A percentile compares a stretch with the other conserved stretches of the same genome.
These are phyloP conservation scores for Phenganax stokvisi DNA, from an alignment of 92 coral and sea anemone species.

Conservation along the genomic window DNA sequence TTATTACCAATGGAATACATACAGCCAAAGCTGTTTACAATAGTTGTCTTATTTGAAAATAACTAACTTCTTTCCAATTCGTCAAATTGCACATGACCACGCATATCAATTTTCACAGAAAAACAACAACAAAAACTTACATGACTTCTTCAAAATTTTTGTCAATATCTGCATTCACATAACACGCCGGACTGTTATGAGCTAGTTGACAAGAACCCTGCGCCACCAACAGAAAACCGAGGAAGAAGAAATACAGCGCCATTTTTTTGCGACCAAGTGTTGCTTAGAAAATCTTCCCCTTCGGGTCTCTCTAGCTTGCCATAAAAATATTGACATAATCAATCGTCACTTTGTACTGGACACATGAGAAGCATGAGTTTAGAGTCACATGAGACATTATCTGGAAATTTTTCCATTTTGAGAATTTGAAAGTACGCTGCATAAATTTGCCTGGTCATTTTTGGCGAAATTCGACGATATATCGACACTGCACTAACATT, in stretches of 20 bases:
- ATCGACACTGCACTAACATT: too few species aligned
- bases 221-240: neutral
- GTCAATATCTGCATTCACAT: constrained; percentile 54
- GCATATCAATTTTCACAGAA: neutral
- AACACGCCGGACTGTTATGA: constrained; percentile 51
- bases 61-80: neutral
- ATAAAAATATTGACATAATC: neutral
- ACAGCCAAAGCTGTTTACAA: too few species aligned
- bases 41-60: neutral
- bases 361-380: neutral
- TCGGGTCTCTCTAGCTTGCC: neutral
- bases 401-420: too few species aligned
- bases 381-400: neutral
- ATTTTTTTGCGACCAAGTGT: constrained; percentile 22
- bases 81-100: neutral
- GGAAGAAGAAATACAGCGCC: constrained; percentile 20
- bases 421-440: too few species aligned
- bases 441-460: too few species aligned
- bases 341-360: neutral
- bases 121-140: constrained; percentile 51
- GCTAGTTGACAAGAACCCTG: constrained; percentile 8
- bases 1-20: too few species aligned
- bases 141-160: constrained; percentile 52
- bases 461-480: too few species aligned
- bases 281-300: neutral